These are phyloP conservation scores for Poecilobothrus nobilitatus DNA, from an alignment of 2,888 invertebrate genomes.

Conservation along the genomic window DNA sequence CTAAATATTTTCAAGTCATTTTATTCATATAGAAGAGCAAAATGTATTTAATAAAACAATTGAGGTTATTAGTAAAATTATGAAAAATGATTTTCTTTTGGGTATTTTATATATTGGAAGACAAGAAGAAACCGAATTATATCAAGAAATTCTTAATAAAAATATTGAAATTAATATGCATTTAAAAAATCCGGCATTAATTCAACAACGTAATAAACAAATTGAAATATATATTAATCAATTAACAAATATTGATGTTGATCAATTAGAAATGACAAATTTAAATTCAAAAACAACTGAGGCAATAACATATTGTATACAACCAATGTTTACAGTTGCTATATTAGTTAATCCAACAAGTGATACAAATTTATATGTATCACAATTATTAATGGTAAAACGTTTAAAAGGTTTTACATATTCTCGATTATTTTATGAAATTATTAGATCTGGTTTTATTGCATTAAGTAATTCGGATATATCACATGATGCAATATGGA, in stretches of 20 bases:
- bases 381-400: constrained; percentile 75
- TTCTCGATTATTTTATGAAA: constrained; percentile 75
- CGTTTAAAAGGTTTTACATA: constrained; percentile 74
- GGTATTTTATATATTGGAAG: constrained; percentile 77
- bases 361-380: constrained; percentile 69
- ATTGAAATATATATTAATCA: constrained; percentile 36
- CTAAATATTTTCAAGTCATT: neutral
- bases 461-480: constrained; percentile 82
- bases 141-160: constrained; percentile 60
- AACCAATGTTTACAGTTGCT: constrained; percentile 75
- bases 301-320: constrained; percentile 63
- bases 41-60: constrained; percentile 64
- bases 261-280: constrained; percentile 35
- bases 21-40: constrained; percentile 35
- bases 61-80: constrained; percentile 56
- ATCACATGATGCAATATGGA: constrained; percentile 83
- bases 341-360: constrained; percentile 77
- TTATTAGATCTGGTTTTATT: constrained; percentile 80
- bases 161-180: constrained; percentile 46
- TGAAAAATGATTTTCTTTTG: constrained; percentile 64
- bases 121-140: constrained; percentile 66
- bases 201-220: constrained; percentile 26
- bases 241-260: constrained; percentile 37
- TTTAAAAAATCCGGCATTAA: constrained; percentile 30
- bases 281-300: constrained; percentile 53